phyloP scores from a whole-genome alignment of 2,888 invertebrate genomes.

The Augiades crinisus region DNA sequence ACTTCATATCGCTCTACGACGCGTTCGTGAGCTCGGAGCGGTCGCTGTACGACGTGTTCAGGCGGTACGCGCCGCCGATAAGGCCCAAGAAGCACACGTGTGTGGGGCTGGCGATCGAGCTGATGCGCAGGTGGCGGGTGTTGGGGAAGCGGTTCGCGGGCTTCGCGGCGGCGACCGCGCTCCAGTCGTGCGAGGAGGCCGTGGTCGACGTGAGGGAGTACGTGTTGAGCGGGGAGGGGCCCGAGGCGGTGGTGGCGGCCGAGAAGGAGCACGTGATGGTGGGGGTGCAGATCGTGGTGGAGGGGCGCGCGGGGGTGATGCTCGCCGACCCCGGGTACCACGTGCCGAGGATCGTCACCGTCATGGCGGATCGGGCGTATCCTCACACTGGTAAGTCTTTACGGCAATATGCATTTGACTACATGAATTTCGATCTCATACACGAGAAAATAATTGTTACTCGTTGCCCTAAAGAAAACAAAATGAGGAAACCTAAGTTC shows the following conservation, averaged over 20 bases:
- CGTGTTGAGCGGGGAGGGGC: constrained; percentile 77
- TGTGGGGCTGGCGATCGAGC: constrained; percentile 91
- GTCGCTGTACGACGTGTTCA: constrained; percentile 86
- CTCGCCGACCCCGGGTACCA: constrained; percentile 96
- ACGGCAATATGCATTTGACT: no score
- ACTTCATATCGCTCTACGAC: constrained; percentile 87
- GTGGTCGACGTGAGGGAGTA: constrained; percentile 82
- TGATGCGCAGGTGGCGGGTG: constrained; percentile 84
- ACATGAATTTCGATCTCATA: no score
- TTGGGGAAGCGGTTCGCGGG: constrained; percentile 84
- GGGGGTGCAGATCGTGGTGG: constrained; percentile 87
- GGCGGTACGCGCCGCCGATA: constrained; percentile 89
- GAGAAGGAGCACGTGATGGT: constrained; percentile 95
- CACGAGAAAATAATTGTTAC: no score
- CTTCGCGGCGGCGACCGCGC: constrained; percentile 79
- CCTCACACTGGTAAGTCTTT: constrained; percentile 88
- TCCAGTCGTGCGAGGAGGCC: constrained; percentile 95
- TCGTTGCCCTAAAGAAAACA: no score
- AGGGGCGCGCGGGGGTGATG: constrained; percentile 87
- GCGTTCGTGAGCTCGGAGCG: constrained; percentile 81
- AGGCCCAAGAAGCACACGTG: constrained; percentile 91
- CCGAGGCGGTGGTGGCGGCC: constrained; percentile 82
- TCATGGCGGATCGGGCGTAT: constrained; percentile 91
- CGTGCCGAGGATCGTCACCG: constrained; percentile 91
- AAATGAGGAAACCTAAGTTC: no score